Evolutionary conservation across 2,888 invertebrate genomes (phyloP).

Genomic region (Mythimna loreyi): DNA sequence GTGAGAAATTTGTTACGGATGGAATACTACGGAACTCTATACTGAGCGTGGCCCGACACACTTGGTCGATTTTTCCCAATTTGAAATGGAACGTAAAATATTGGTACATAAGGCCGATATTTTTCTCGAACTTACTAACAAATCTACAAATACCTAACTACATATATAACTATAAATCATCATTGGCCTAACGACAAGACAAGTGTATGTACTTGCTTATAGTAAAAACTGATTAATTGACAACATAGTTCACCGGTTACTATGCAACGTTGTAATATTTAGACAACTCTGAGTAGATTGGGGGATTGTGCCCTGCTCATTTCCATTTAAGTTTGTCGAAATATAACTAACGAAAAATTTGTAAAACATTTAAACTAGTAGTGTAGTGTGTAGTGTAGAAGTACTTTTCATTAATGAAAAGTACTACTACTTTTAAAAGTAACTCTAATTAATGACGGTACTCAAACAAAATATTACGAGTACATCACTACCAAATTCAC

Average conservation of each 20-base stretch:
- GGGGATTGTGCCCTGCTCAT: conserved; percentile 39
- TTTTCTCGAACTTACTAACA: conserved; percentile 19
- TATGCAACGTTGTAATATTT: conserved; percentile 52
- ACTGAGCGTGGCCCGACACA: too few species aligned
- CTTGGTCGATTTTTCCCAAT: too few species aligned
- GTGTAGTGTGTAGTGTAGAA: too few species aligned
- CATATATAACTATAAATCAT: background rate
- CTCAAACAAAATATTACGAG: background rate
- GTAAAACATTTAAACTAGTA: too few species aligned
- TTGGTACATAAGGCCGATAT: background rate
- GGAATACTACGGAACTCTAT: too few species aligned
- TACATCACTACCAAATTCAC: background rate
- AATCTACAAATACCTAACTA: conserved; percentile 16
- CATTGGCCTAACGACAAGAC: conserved; percentile 59
- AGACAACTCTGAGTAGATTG: conserved; percentile 39
- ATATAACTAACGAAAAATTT: too few species aligned
- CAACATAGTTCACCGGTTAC: conserved; percentile 45
- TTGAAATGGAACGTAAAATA: background rate
- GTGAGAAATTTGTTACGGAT: too few species aligned
- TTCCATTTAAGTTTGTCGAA: too few species aligned
- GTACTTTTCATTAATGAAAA: too few species aligned
- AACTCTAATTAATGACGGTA: background rate
- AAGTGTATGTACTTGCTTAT: conserved; percentile 52
- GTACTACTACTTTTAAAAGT: too few species aligned
- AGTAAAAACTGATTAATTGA: conserved; percentile 57